phyloP scores from a whole-genome alignment of 2,888 invertebrate genomes.

The Drosophila emarginata region DNA sequence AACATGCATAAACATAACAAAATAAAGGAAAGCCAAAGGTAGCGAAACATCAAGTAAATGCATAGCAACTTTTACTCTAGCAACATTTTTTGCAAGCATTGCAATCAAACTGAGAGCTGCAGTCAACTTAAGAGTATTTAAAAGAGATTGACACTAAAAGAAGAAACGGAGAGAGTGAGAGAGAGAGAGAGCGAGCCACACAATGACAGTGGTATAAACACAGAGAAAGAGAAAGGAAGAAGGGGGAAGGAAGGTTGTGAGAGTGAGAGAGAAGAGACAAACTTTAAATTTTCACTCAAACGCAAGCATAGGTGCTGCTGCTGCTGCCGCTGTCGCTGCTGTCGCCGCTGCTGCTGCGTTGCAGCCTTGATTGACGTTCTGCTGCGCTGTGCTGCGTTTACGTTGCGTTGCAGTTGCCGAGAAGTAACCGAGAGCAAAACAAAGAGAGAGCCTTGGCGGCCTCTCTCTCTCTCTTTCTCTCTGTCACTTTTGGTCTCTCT shows the following conservation, averaged over 20 bases:
- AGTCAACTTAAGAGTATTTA: slow-evolving; percentile 27
- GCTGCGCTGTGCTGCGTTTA: background rate
- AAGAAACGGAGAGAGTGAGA: slow-evolving; percentile 6
- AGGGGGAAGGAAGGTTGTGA: background rate
- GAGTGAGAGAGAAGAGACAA: slow-evolving; percentile 1
- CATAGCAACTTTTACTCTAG: background rate
- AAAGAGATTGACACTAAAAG: slow-evolving; percentile 10
- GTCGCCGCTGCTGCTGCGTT: background rate
- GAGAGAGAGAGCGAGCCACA: background rate
- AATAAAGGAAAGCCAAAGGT: background rate
- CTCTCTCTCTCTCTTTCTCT: background rate
- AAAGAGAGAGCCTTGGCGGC: background rate
- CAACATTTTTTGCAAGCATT: background rate
- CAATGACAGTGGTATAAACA: background rate
- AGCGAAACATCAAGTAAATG: background rate
- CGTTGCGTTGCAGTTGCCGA: slow-evolving; percentile 16
- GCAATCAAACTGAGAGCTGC: background rate
- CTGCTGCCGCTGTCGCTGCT: background rate
- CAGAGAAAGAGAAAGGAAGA: slow-evolving; percentile 3
- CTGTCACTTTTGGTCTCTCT: background rate
- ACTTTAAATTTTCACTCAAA: slow-evolving; percentile 3
- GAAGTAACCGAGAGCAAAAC: slow-evolving; percentile 4
- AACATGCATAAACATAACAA: background rate
- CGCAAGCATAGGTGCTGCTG: background rate
- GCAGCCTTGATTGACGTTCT: background rate